phyloP scores from a whole-genome alignment of 2,113 vertebrate genomes.

The Bostrychus sinensis region DNA sequence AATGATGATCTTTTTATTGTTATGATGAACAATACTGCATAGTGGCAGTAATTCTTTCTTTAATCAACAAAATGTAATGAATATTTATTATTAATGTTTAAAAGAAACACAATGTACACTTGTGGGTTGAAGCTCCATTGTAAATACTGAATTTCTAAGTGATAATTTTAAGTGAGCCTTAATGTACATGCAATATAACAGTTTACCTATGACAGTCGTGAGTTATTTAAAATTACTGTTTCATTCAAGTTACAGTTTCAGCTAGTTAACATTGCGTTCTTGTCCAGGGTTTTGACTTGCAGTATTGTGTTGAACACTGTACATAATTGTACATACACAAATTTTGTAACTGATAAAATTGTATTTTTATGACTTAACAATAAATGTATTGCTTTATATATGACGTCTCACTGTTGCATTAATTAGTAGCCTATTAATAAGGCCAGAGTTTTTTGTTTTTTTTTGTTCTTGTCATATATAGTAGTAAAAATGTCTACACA shows the following conservation, averaged over 20 bases:
- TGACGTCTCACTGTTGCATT: neutral
- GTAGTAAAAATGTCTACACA: too few species aligned
- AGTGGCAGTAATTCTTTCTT: too few species aligned
- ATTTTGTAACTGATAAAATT: neutral
- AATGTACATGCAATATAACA: too few species aligned
- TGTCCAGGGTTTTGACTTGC: neutral
- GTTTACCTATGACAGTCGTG: too few species aligned
- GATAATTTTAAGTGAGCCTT: too few species aligned
- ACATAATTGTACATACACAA: slow-evolving; percentile 48
- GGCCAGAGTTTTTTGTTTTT: too few species aligned
- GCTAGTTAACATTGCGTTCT: neutral
- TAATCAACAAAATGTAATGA: too few species aligned
- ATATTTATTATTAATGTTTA: neutral
- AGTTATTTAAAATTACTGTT: neutral
- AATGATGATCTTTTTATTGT: neutral
- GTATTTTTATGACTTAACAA: neutral
- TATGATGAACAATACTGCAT: neutral
- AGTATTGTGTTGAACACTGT: slow-evolving; percentile 31
- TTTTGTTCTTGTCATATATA: too few species aligned
- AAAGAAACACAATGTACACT: neutral
- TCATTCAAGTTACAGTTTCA: neutral
- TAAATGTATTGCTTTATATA: neutral
- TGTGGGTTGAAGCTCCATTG: neutral
- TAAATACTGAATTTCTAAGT: neutral
- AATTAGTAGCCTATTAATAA: too few species aligned